These are phyloP conservation scores for Dasyornis broadbenti DNA, from an alignment of 2,113 vertebrate genomes.

Conservation along the genomic window DNA sequence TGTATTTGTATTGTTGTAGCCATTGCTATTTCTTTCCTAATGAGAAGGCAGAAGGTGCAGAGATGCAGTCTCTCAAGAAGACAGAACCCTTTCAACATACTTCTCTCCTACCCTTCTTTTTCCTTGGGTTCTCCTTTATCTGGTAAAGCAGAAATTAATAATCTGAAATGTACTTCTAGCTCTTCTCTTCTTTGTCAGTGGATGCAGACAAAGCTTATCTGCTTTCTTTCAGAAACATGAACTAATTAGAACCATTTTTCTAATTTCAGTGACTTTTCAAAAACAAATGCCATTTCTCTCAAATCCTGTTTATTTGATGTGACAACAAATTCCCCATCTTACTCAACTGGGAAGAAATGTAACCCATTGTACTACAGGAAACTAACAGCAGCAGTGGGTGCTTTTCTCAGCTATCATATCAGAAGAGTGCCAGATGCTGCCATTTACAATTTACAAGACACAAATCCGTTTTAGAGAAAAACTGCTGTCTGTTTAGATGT, in stretches of 20 bases:
- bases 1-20: neutral
- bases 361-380: neutral
- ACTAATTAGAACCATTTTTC: neutral
- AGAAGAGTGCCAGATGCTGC: neutral
- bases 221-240: neutral
- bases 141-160: neutral
- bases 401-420: neutral
- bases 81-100: neutral
- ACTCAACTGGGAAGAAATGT: neutral
- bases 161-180: neutral
- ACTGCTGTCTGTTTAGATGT: neutral
- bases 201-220: neutral
- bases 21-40: neutral
- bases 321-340: neutral
- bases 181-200: neutral
- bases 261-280: neutral
- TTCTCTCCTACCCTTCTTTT: neutral
- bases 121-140: neutral
- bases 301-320: neutral
- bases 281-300: neutral
- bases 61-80: neutral
- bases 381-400: neutral
- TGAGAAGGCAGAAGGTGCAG: neutral
- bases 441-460: neutral
- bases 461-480: neutral